phyloP scores from a whole-genome alignment of 2,113 vertebrate species.

The Sterrhoptilus dennistouni region DNA sequence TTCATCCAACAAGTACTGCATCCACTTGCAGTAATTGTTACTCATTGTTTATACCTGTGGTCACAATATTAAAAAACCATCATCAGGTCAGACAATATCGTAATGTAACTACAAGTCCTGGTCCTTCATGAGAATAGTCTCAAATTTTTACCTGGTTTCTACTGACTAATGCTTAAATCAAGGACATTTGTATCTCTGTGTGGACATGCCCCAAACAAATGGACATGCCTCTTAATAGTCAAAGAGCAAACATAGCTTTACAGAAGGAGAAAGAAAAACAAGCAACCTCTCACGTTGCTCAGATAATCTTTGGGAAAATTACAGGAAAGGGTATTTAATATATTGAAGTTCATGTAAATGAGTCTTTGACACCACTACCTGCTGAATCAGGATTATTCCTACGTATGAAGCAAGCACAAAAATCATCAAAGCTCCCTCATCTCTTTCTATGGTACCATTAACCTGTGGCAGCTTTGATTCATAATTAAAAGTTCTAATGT shows the following conservation, averaged over 20 bases:
- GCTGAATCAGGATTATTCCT: constrained; percentile 17
- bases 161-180: background rate
- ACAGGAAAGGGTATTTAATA: background rate
- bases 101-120: background rate
- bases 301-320: background rate
- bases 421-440: constrained; percentile 11
- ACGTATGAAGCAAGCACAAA: background rate
- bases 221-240: background rate
- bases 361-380: background rate
- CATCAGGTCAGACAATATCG: background rate
- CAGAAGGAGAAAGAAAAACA: background rate
- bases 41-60: rapidly evolving
- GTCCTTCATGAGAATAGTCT: background rate
- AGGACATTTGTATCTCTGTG: background rate
- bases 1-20: background rate
- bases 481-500: background rate
- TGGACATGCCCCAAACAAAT: background rate
- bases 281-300: background rate
- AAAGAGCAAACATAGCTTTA: background rate
- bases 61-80: background rate
- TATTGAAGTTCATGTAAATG: background rate
- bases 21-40: background rate
- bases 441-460: background rate
- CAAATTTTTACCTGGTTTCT: background rate
- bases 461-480: background rate